These are phyloP conservation scores for Pagetopsis macropterus DNA, from an alignment of 2,797 vertebrate genomes.

Conservation along the genomic window DNA sequence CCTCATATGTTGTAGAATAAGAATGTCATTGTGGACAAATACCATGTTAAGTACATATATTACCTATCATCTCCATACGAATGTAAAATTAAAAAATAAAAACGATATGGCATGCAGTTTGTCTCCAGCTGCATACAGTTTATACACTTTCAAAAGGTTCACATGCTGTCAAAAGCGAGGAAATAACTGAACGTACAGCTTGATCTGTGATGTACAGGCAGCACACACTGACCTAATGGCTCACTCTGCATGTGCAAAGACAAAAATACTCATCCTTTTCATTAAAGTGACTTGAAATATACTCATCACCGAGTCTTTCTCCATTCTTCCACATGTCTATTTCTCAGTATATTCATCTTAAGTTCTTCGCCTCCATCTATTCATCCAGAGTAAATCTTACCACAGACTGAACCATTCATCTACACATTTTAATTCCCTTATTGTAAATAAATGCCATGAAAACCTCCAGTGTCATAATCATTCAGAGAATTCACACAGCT, in stretches of 20 bases:
- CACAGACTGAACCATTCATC: background rate
- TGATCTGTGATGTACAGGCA: background rate
- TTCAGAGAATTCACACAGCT: no score
- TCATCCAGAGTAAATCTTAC: background rate
- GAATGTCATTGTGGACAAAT: conserved; percentile 11
- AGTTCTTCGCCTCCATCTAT: background rate
- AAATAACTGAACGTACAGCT: conserved; percentile 9
- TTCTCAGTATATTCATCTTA: background rate
- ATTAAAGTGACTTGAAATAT: background rate
- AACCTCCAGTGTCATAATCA: background rate
- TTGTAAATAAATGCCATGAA: background rate
- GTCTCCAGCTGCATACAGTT: conserved; percentile 23
- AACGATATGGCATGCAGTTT: conserved; percentile 1
- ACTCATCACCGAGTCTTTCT: background rate
- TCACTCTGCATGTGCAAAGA: conserved; percentile 1
- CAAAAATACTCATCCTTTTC: background rate
- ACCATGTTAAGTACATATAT: background rate
- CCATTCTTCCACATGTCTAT: accelerated
- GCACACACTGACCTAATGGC: background rate
- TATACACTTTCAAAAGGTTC: background rate
- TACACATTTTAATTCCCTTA: background rate
- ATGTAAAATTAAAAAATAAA: background rate
- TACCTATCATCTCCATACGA: background rate
- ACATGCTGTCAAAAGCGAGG: conserved; percentile 22
- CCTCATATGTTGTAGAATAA: background rate